These are phyloP conservation scores for Synodontis membranacea DNA, from an alignment of 2,113 vertebrate genomes.

Conservation along the genomic window DNA sequence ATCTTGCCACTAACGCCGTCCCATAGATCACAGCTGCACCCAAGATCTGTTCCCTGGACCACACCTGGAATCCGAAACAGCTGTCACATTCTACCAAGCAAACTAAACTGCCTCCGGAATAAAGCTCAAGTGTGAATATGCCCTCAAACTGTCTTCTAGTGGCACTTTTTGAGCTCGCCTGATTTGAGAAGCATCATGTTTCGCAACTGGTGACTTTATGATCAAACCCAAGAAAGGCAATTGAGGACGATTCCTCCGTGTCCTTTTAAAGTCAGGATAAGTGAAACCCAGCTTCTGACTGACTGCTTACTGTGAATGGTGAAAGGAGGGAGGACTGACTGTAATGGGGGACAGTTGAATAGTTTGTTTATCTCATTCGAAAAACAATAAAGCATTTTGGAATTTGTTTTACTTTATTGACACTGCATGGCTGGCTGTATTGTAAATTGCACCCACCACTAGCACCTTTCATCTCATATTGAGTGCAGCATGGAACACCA, in stretches of 20 bases:
- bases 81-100: background rate
- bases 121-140: conserved; percentile 8
- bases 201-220: background rate
- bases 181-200: background rate
- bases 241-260: background rate
- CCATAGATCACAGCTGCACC: background rate
- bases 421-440: conserved; percentile 70
- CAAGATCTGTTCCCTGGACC: background rate
- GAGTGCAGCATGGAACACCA: conserved; percentile 66
- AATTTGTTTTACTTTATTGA: conserved; percentile 55
- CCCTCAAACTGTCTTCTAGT: background rate
- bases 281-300: background rate
- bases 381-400: conserved; percentile 50
- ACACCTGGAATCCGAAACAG: background rate
- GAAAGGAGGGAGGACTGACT: conserved; percentile 22
- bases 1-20: background rate
- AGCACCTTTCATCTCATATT: conserved; percentile 55
- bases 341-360: conserved; percentile 2
- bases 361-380: conserved; percentile 4
- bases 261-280: conserved; percentile 11
- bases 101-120: background rate
- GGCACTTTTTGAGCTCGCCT: background rate
- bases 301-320: conserved; percentile 1
- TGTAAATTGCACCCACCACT: conserved; percentile 53
- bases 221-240: background rate